Evolutionary conservation across 2,797 vertebrate species (phyloP).

Genomic region (Stomatorhinus walkeri): DNA sequence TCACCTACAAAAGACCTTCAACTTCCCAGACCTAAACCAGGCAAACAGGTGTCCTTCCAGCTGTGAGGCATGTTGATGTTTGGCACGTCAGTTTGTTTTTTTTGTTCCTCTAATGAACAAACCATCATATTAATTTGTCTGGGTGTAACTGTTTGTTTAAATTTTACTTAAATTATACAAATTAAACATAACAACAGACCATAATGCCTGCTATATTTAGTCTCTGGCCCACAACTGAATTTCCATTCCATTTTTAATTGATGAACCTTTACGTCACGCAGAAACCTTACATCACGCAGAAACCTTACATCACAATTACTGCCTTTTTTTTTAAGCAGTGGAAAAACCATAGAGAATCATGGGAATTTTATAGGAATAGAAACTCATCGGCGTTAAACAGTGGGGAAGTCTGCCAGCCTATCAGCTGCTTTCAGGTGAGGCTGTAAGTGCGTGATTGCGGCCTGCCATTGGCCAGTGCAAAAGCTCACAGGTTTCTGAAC

Average conservation of each 20-base stretch:
- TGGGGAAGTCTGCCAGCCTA: neutral
- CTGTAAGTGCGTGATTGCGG: too few relatives aligned
- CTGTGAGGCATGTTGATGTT: neutral
- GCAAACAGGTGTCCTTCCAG: neutral
- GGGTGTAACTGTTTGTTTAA: neutral
- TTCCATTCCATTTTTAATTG: slow-evolving; percentile 6
- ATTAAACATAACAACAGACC: neutral
- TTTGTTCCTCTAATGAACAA: neutral
- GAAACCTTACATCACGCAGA: neutral
- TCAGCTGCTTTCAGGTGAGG: neutral
- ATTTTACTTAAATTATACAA: neutral
- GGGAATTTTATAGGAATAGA: neutral
- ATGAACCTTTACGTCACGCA: neutral
- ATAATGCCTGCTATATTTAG: neutral
- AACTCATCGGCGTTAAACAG: slow-evolving; percentile 8
- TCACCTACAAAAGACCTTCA: neutral
- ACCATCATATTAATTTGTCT: neutral
- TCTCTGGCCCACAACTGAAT: neutral
- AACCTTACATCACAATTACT: neutral
- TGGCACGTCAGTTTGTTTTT: neutral
- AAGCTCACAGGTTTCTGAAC: neutral
- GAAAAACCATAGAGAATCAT: neutral
- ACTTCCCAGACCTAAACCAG: neutral
- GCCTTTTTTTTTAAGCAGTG: neutral
- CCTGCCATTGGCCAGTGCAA: neutral